phyloP scores from a whole-genome alignment of 2,888 invertebrate species.

The Phasia obesa region DNA sequence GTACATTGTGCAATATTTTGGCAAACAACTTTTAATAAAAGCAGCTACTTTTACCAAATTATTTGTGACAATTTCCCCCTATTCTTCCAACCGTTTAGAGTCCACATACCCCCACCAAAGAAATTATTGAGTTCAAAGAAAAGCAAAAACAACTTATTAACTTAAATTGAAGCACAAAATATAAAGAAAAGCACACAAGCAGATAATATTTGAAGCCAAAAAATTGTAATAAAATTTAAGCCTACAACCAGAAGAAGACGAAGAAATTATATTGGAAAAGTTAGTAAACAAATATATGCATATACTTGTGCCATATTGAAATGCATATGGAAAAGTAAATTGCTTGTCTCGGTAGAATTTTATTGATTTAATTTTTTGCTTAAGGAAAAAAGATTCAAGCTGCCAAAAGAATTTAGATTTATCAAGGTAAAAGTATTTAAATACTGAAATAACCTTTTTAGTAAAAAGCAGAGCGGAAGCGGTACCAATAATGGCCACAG shows the following conservation, averaged over 20 bases:
- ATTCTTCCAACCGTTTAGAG: not conserved
- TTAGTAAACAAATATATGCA: constrained; percentile 33
- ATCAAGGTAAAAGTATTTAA: not conserved
- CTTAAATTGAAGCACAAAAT: constrained; percentile 42
- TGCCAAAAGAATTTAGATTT: constrained; percentile 8
- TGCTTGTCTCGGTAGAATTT: constrained; percentile 27
- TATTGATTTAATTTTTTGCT: constrained; percentile 10
- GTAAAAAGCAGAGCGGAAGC: too few relatives aligned
- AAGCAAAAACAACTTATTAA: constrained; percentile 58
- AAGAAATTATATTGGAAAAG: constrained; percentile 20
- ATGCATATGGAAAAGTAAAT: constrained; percentile 36
- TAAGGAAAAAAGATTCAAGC: not conserved
- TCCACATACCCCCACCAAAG: constrained; percentile 1
- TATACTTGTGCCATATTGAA: not conserved
- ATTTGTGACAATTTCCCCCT: constrained; percentile 39
- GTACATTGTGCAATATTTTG: constrained; percentile 72
- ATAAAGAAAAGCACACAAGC: not conserved
- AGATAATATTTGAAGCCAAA: constrained; percentile 37
- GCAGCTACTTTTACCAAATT: constrained; percentile 60
- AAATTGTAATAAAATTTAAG: constrained; percentile 40
- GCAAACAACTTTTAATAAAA: constrained; percentile 70
- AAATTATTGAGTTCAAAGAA: constrained; percentile 8
- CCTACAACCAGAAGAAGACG: constrained; percentile 14
- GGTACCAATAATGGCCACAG: too few relatives aligned
- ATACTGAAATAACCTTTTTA: too few relatives aligned